phyloP scores from a whole-genome alignment of 2,888 invertebrate species.

The Teinopalpus imperialis region DNA sequence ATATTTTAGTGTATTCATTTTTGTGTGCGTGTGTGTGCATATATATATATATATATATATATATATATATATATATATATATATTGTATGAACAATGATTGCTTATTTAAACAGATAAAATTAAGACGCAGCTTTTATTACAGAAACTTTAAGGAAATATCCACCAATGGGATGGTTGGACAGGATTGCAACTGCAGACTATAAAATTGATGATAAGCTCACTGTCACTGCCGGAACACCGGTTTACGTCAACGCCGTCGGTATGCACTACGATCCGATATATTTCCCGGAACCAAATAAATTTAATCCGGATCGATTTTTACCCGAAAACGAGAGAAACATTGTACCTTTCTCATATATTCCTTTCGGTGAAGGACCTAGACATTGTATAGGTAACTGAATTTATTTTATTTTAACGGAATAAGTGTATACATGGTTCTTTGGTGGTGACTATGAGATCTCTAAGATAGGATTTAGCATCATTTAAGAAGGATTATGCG shows the following conservation, averaged over 20 bases:
- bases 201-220: constrained; percentile 36
- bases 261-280: constrained; percentile 59
- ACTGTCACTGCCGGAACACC: constrained; percentile 37
- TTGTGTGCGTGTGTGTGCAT: too few relatives aligned
- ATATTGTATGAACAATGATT: too few relatives aligned
- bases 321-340: constrained; percentile 74
- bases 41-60: too few relatives aligned
- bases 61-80: too few relatives aligned
- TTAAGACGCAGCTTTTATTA: too few relatives aligned
- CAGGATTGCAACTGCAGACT: constrained; percentile 32
- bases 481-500: too few relatives aligned
- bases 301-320: constrained; percentile 80
- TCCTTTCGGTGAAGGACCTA: constrained; percentile 82
- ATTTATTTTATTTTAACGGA: too few relatives aligned
- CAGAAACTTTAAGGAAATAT: constrained; percentile 37
- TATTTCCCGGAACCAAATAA: constrained; percentile 74
- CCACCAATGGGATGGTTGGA: constrained; percentile 40
- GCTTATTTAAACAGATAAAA: too few relatives aligned
- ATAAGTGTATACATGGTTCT: too few relatives aligned
- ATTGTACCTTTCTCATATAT: constrained; percentile 53
- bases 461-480: too few relatives aligned
- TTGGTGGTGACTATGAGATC: too few relatives aligned
- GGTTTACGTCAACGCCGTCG: constrained; percentile 45
- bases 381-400: constrained; percentile 83
- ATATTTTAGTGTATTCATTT: too few relatives aligned